Evolutionary conservation across 2,113 vertebrate genomes (phyloP), one percentile per base, ranked within the genome.

Genomic region (Gobiocypris rarus): DNA sequence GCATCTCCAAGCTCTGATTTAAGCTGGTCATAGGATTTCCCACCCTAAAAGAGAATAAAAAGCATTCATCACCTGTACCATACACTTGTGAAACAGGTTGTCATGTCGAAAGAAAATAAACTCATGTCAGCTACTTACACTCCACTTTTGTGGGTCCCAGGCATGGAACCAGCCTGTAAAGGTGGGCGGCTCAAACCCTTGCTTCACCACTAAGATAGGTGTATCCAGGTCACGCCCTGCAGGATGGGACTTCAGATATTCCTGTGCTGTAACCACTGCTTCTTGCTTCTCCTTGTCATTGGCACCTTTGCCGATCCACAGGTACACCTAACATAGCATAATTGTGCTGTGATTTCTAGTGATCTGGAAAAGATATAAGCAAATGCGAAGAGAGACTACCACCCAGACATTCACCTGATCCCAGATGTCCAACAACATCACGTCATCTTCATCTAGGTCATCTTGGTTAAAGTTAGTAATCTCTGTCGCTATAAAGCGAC

Each of bases 141-240:
- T 92, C 96, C 95, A 96, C 82, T 83, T 95, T 85, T 95, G 94
- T 80, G 95, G 91, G 41, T 97, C 96, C 96, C 96, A 97, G 24
- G 95, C 96, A 38, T 93, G 85, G 84, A 97, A 97, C 96, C 96
- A 97, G 86, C 96, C 96, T 0, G 95, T 97, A 90, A 97, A 97
- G 9, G 91, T 97, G 2, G 95, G 95, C 7, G 96, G 96, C 86
- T 97, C 96, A 0, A 92, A 81, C n/a, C 94, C 95, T 88, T 97
- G 96, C 85, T 96, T 97, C 89, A 97, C 94, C 86, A 97, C 86
- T 0, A 96, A 85, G 84, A 97, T 94, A 84, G 96, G 95, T 0
- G 95, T 96, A 13, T 93, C 86, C 0, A 77, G 83, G 84, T 96
- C 95, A 0, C 96, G 93, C 13, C 92, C 90, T 0, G 95, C 91